Conservation (phyloP, 1,140 invertebrate species). For the Cydia pomonella region DNA sequence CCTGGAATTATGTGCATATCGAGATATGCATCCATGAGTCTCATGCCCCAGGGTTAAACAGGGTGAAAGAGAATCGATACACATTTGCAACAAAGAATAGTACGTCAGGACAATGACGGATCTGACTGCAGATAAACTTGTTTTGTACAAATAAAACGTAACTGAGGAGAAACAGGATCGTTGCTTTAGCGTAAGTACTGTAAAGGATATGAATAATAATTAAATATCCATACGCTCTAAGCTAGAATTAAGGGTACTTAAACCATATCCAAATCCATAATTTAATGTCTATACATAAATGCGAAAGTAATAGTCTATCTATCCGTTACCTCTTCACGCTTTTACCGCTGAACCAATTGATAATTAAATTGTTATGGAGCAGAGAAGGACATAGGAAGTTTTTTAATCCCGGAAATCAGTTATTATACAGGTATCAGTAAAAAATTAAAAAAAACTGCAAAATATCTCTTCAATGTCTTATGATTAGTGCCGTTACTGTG, state of each 20-base stretch:
- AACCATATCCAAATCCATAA: neutral
- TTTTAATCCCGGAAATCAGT: no score
- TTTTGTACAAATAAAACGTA: constrained; percentile 6
- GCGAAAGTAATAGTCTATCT: no score
- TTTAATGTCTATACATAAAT: no score
- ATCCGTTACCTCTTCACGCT: no score
- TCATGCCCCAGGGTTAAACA: neutral
- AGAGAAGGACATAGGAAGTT: no score
- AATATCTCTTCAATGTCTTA: no score
- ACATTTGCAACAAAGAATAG: constrained; percentile 6
- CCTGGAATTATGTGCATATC: constrained; percentile 10
- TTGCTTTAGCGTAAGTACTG: neutral
- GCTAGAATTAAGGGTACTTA: neutral
- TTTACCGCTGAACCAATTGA: no score
- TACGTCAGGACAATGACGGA: constrained; percentile 4
- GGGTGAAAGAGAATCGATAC: constrained; percentile 1
- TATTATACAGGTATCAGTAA: no score
- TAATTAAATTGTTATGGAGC: no score
- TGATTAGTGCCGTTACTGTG: no score
- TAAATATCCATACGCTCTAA: neutral
- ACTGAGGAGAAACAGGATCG: neutral
- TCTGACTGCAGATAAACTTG: neutral
- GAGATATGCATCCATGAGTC: neutral
- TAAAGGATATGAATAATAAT: neutral
- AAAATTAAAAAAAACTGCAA: no score